Base-by-base conservation (phyloP, 2,797 vertebrate species). In the Takifugu ocellatus region DNA sequence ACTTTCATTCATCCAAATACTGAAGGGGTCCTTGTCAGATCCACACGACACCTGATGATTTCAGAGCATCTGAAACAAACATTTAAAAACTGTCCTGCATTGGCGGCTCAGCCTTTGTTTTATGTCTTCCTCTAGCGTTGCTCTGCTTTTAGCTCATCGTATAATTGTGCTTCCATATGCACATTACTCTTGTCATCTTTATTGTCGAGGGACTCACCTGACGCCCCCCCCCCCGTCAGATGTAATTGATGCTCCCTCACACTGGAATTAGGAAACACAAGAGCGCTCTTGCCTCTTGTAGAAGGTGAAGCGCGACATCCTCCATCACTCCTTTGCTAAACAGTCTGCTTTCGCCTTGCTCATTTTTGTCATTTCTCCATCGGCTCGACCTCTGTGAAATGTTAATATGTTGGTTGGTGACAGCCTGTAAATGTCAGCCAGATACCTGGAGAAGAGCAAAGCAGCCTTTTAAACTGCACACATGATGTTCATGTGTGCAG, bases 391-490 rank as follows among this genome's bases (percentile, higher is more conserved):
- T 79, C 77, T 85, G 74, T 75, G 68, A 63, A 88, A 86, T 67
- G 81, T 90, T 85, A 90, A 84, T 69, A 81, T 73, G 61, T 84
- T 84, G 55, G 85, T 87, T 81, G 79, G 83, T 49, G 70, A 85
- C 80, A 84, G 75, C 77, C 88, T 66, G 88, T 85, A 80, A 92
- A 92, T 81, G 89, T 91, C 86, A 91, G 85, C 84, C 88, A 89
- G 87, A 84, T 85, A 66, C 74, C 72, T 15, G 77, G 63, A 67
- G 83, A 68, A 67, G 79, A 73, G 61, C 73, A 70, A 46, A 61
- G 21, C 47, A 51, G 66, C 87, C 70, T 84, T 90, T 79, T 87
- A 83, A 70, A 75, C 89, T 73, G 84, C 89, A 26, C 84, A 85
- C 68, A 85, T 61, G 83, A 89, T 88, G 63, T 89, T 87, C 68